Base-by-base conservation (phyloP, 2,797 vertebrate species). In the Semotilus atromaculatus region DNA sequence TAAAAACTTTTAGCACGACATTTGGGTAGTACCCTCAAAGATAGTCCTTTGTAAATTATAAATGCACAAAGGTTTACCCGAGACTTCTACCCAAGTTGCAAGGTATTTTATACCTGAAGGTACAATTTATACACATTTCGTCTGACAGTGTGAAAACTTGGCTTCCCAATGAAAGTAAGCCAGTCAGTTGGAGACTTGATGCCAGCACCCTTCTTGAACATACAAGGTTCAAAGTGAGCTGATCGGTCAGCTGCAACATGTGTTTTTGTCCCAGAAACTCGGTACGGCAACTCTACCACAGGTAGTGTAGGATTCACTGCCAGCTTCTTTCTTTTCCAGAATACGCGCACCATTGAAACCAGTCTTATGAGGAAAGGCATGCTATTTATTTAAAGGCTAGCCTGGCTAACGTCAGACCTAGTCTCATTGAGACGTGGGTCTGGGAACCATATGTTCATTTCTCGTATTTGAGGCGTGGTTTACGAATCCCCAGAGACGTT, bases 371-470 rank as follows among this genome's bases (percentile, higher is more conserved):
- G 21, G 31, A 60, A 18, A 60, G 34, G 4, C 4, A 40, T 77
- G 34, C 23, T 60, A 77, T 77, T 77, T 29, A 60, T 77, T 77
- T 26, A 77, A 60, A 77, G 34, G 21, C 23, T n/a, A n/a, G n/a
- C n/a, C n/a, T n/a, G n/a, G n/a, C n/a, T n/a, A n/a, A n/a, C n/a
- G n/a, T n/a, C n/a, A n/a, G n/a, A n/a, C n/a, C n/a, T n/a, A n/a
- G n/a, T n/a, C n/a, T n/a, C n/a, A n/a, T n/a, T n/a, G n/a, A n/a
- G n/a, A n/a, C n/a, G n/a, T n/a, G n/a, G n/a, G n/a, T n/a, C n/a
- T n/a, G n/a, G n/a, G n/a, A n/a, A n/a, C n/a, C n/a, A n/a, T n/a
- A n/a, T n/a, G n/a, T n/a, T n/a, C n/a, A n/a, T n/a, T n/a, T n/a
- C n/a, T n/a, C n/a, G n/a, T n/a, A n/a, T n/a, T n/a, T n/a, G n/a